Evolutionary conservation across 2,797 vertebrate genomes (phyloP), one percentile per base, ranked within the genome.

Genomic region (Nyctalus aviator): DNA sequence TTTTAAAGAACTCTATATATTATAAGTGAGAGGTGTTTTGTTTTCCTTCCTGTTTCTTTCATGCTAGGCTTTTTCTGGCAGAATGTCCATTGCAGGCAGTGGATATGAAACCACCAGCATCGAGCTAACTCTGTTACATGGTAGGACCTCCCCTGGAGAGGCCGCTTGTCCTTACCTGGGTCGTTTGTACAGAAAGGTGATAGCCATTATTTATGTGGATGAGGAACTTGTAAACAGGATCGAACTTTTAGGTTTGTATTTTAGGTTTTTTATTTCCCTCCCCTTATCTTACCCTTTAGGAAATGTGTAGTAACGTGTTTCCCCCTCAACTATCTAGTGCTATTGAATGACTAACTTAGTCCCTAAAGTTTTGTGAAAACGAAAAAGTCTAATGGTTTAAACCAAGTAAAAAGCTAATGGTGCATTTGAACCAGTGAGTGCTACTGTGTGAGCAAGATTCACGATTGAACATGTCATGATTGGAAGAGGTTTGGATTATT

Each of bases 71-170:
- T 97, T 97, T 96, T 96, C 96, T 96, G 95, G 94, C 96, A 96
- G 76, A 93, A 83, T 37, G 97, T 91, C 97, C 88, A 0, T 97
- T 98, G 98, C 97, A 95, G 98, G 98, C 98, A 97, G 93, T 96
- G 97, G 97, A 48, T 96, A 25, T 1, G 25, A 96, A 92, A 96
- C 96, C 98, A 98, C 98, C 98, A 98, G 98, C 97, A 97, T 95
- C 94, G 84, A 76, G 92, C 84, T 93, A 53, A 95, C 77, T 93
- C 64, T 95, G 7, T 86, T 66, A 55, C 46, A 53, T 18, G 20
- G 20, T 55, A 82, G 88, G 90, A 62, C 90, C 41, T 82, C 94
- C 93, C 95, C 90, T 69, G 20, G 92, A 96, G 87, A 96, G 97
- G 92, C 96, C 93, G 37, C 96, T 97, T 79, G 46, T 93, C 94